These are phyloP conservation scores for Hyposmocoma kahamanoa DNA, from an alignment of 1,140 invertebrate genomes.

Conservation along the genomic window DNA sequence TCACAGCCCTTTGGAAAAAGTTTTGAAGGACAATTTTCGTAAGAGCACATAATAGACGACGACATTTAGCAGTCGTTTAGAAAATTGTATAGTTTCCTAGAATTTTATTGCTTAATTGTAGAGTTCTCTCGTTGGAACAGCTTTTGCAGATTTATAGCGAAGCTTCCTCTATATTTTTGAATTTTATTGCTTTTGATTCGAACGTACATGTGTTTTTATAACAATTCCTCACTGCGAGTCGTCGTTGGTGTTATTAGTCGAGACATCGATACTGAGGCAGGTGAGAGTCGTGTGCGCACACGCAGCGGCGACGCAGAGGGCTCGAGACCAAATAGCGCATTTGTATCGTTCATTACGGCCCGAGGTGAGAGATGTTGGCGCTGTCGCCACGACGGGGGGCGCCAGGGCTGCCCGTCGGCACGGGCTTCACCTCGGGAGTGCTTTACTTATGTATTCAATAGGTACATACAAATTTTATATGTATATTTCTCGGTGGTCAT, in stretches of 20 bases:
- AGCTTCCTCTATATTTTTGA: neutral
- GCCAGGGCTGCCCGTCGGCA: slow-evolving; percentile 43
- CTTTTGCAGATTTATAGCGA: slow-evolving; percentile 15
- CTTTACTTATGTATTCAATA: too few species aligned
- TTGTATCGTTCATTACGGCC: slow-evolving; percentile 65
- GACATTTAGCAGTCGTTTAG: slow-evolving; percentile 57
- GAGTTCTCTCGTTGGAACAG: slow-evolving; percentile 29
- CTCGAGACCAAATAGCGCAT: slow-evolving; percentile 58
- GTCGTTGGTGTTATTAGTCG: slow-evolving; percentile 19
- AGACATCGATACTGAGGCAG: too few species aligned
- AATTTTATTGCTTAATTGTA: slow-evolving; percentile 28
- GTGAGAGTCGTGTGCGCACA: slow-evolving; percentile 28
- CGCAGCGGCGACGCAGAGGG: too few species aligned
- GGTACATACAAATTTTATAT: too few species aligned
- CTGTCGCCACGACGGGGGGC: slow-evolving; percentile 46
- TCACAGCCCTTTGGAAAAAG: slow-evolving; percentile 59
- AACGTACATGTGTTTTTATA: too few species aligned
- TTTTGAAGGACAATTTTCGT: slow-evolving; percentile 65
- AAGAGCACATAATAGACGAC: slow-evolving; percentile 45
- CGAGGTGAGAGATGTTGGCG: slow-evolving; percentile 67
- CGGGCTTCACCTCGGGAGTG: too few species aligned
- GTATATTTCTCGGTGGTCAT: too few species aligned
- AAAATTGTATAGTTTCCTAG: slow-evolving; percentile 40
- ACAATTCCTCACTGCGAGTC: neutral
- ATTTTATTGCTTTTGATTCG: too few species aligned